Conservation (phyloP, 2,888 invertebrate genomes). For the Amphipyra tragopoginis region DNA sequence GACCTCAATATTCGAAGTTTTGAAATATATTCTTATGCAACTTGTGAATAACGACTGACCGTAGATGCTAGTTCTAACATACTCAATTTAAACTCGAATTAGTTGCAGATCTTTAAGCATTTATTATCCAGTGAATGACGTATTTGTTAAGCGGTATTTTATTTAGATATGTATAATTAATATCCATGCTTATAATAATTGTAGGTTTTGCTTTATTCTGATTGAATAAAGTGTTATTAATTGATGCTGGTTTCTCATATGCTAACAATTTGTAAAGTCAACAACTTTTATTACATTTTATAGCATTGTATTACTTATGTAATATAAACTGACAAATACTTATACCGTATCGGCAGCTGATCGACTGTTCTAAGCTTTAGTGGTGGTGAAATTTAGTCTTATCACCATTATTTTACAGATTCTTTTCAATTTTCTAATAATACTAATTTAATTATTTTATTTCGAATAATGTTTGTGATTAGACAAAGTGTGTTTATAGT, state of each 20-base stretch:
- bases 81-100: constrained; percentile 67
- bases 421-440: constrained; percentile 60
- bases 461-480: constrained; percentile 68
- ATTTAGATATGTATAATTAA: constrained; percentile 55
- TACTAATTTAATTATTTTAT: constrained; percentile 62
- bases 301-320: constrained; percentile 50
- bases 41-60: constrained; percentile 84
- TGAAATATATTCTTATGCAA: constrained; percentile 80
- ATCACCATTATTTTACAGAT: constrained; percentile 47
- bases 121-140: constrained; percentile 63
- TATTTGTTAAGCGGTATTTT: constrained; percentile 59
- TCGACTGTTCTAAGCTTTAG: constrained; percentile 59
- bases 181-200: constrained; percentile 56
- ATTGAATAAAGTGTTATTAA: constrained; percentile 45
- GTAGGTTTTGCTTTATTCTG: constrained; percentile 57
- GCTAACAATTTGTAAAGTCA: constrained; percentile 49
- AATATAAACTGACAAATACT: constrained; percentile 49
- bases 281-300: constrained; percentile 50
- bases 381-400: constrained; percentile 50
- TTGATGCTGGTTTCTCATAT: constrained; percentile 37
- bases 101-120: constrained; percentile 71
- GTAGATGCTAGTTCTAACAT: constrained; percentile 78
- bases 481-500: constrained; percentile 81
- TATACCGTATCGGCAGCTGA: constrained; percentile 64
- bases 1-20: constrained; percentile 81